Evolutionary conservation across 1,140 invertebrate genomes (phyloP).

Genomic region (Trichogramma pretiosum): DNA sequence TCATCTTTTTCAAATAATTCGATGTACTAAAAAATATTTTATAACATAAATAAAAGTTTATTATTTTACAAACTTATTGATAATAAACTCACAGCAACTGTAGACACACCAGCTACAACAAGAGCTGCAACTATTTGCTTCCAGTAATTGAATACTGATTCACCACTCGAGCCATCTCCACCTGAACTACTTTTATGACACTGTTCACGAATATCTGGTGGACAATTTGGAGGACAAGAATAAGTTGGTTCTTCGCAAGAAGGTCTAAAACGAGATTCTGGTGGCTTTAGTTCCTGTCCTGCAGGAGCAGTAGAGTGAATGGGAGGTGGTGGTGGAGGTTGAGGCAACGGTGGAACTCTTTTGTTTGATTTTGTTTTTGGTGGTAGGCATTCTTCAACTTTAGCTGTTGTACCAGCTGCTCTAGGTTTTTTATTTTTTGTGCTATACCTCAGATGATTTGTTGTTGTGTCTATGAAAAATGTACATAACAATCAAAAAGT

Average conservation of each 20-base stretch:
- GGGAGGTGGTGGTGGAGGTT: conserved; percentile 1
- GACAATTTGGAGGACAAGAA: conserved; percentile 25
- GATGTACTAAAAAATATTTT: conserved; percentile 4
- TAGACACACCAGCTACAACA: conserved; percentile 30
- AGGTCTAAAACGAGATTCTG: conserved; percentile 21
- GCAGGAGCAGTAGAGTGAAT: neutral
- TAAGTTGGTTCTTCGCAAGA: conserved; percentile 23
- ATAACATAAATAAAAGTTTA: conserved; percentile 18
- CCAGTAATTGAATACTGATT: conserved; percentile 30
- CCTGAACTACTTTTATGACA: conserved; percentile 8
- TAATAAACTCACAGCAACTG: conserved; percentile 24
- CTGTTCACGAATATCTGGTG: conserved; percentile 12
- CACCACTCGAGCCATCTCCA: conserved; percentile 15
- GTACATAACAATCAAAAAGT: neutral
- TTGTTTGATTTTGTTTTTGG: conserved; percentile 21
- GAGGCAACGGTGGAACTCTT: conserved; percentile 12
- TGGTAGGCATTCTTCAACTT: conserved; percentile 34
- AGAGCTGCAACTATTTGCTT: conserved; percentile 30
- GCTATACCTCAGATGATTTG: conserved; percentile 25
- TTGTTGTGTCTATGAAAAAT: conserved; percentile 23
- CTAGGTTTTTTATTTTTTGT: conserved; percentile 25
- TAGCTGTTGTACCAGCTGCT: conserved; percentile 26
- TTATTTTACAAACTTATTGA: conserved; percentile 13
- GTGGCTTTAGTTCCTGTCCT: neutral
- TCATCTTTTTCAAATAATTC: conserved; percentile 14